These are phyloP conservation scores for Yoshiicerus persimilis DNA, from an alignment of 1,140 invertebrate species.

Conservation along the genomic window DNA sequence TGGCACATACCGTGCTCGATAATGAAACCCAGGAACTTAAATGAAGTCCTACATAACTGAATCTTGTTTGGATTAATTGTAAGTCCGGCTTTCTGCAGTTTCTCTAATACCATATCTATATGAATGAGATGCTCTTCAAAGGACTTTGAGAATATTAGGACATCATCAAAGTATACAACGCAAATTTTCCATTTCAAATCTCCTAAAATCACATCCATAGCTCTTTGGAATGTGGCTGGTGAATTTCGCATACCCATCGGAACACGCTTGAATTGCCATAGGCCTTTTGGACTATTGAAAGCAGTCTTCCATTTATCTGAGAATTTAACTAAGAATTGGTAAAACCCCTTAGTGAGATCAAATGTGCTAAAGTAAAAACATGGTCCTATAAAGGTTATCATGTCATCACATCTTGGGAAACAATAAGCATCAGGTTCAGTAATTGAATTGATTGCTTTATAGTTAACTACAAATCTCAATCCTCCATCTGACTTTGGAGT, in stretches of 20 bases:
- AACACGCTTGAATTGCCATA: slow-evolving; percentile 54
- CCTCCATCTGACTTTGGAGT: slow-evolving; percentile 23
- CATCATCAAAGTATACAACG: slow-evolving; percentile 52
- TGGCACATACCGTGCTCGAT: slow-evolving; percentile 52
- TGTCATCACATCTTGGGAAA: slow-evolving; percentile 54
- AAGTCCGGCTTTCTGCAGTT: background rate
- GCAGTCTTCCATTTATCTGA: slow-evolving; percentile 54
- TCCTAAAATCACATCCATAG: slow-evolving; percentile 52
- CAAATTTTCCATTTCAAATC: slow-evolving; percentile 46
- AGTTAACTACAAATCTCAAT: slow-evolving; percentile 53
- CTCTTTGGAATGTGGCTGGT: slow-evolving; percentile 55
- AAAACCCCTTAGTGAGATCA: slow-evolving; percentile 58
- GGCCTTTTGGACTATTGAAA: slow-evolving; percentile 50
- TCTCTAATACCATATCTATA: slow-evolving; percentile 30
- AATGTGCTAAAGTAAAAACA: slow-evolving; percentile 55
- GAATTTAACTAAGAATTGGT: slow-evolving; percentile 54
- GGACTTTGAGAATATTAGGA: slow-evolving; percentile 41
- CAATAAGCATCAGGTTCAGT: slow-evolving; percentile 53
- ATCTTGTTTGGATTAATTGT: slow-evolving; percentile 53
- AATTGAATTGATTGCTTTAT: slow-evolving; percentile 55
- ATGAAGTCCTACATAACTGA: slow-evolving; percentile 51
- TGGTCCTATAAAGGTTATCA: slow-evolving; percentile 52
- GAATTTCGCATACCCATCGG: slow-evolving; percentile 57
- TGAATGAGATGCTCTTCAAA: slow-evolving; percentile 32
- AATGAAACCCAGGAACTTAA: slow-evolving; percentile 54